These are phyloP conservation scores for Galaxea fascicularis DNA, from an alignment of 92 coral and sea anemone species.

Conservation along the genomic window DNA sequence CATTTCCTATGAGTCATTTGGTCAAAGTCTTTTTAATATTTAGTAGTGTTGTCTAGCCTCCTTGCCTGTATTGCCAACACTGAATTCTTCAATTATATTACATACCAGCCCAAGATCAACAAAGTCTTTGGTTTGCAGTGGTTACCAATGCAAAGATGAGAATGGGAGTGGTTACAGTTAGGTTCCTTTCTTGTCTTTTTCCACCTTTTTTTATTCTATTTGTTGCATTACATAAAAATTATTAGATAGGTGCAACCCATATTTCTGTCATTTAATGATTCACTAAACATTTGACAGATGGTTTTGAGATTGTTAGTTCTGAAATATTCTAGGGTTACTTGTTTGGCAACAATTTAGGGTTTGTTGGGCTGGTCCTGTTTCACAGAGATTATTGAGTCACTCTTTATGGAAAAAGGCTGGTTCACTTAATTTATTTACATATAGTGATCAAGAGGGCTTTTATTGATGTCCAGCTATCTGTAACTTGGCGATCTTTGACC, in stretches of 20 bases:
- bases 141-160: conserved; percentile 47
- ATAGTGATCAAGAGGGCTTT: too few relatives aligned
- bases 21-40: background rate
- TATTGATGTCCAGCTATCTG: too few relatives aligned
- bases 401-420: too few relatives aligned
- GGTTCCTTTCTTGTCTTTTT: conserved; percentile 47
- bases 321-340: too few relatives aligned
- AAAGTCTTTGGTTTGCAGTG: conserved; percentile 60
- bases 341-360: too few relatives aligned
- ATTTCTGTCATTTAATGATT: background rate
- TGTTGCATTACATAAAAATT: background rate
- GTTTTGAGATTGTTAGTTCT: too few relatives aligned
- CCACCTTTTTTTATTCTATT: conserved; percentile 2
- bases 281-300: too few relatives aligned
- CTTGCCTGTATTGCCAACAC: background rate
- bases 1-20: too few relatives aligned
- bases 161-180: conserved; percentile 51
- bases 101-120: conserved; percentile 41
- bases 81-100: conserved; percentile 30
- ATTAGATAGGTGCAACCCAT: background rate
- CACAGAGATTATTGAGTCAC: too few relatives aligned
- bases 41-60: background rate
- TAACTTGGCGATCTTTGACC: too few relatives aligned
- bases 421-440: too few relatives aligned
- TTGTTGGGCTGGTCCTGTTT: too few relatives aligned